A percentile compares a stretch with the other conserved stretches of the same genome.
Evolutionary conservation across 1,140 invertebrate species (phyloP).

Genomic region (Ostrea denselamellosa): DNA sequence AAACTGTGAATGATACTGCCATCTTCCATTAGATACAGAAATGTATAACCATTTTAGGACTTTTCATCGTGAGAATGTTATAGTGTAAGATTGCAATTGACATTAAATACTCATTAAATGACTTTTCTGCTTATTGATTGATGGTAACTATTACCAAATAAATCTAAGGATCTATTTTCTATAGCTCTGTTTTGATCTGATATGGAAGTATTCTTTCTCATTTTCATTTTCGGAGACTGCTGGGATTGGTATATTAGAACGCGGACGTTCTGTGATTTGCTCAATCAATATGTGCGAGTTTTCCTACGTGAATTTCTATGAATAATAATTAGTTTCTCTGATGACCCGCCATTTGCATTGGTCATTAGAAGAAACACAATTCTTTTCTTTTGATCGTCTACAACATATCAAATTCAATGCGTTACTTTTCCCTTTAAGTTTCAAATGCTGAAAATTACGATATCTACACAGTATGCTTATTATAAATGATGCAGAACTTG

Average conservation of each 20-base stretch:
- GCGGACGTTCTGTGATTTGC: neutral
- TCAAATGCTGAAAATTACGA: no score
- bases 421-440: no score
- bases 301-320: neutral
- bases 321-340: conserved; percentile 11
- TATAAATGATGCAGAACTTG: no score
- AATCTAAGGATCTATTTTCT: conserved; percentile 1
- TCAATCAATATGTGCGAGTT: conserved; percentile 17
- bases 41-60: neutral
- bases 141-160: neutral
- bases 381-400: neutral
- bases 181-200: neutral
- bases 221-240: neutral
- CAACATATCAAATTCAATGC: no score
- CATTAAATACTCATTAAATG: neutral
- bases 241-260: neutral
- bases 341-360: neutral
- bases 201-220: neutral
- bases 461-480: no score
- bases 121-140: conserved; percentile 6
- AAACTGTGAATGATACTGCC: neutral
- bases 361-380: neutral
- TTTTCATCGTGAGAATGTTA: neutral
- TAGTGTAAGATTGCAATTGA: neutral
- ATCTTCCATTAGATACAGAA: neutral